A percentile compares a stretch with the other conserved stretches of the same genome.
Conservation (phyloP, 2,888 invertebrate species). For the Pristionchus japonicus region DNA sequence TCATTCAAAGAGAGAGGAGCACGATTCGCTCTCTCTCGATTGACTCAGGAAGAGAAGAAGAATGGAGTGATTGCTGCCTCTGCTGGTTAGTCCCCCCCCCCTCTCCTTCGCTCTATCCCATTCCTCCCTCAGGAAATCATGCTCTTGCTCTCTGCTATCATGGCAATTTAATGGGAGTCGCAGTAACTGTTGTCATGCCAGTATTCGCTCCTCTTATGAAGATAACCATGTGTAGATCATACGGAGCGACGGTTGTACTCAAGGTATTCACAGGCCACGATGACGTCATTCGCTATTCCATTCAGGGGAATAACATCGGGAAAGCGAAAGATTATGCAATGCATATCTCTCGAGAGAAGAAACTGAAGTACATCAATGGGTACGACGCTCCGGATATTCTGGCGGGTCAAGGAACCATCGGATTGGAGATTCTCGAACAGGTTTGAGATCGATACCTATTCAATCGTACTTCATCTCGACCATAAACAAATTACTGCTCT, state of each 20-base stretch:
- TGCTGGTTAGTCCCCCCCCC: conserved; percentile 53
- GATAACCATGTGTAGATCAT: conserved; percentile 88
- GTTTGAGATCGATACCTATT: conserved; percentile 40
- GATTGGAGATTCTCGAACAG: conserved; percentile 92
- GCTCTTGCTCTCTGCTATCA: conserved; percentile 89
- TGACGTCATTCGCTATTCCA: background rate
- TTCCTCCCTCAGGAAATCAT: conserved; percentile 84
- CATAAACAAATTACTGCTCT: background rate
- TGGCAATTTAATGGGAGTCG: conserved; percentile 82
- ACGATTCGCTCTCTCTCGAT: conserved; percentile 79
- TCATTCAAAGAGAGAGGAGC: conserved; percentile 97
- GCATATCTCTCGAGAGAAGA: conserved; percentile 83
- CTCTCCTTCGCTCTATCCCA: background rate
- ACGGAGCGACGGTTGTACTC: conserved; percentile 88
- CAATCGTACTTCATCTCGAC: background rate
- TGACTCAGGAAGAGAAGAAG: conserved; percentile 53
- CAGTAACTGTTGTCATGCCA: conserved; percentile 94
- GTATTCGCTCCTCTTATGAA: conserved; percentile 95
- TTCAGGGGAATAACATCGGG: conserved; percentile 56
- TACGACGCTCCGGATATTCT: conserved; percentile 96
- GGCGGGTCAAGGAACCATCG: conserved; percentile 94
- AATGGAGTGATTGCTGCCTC: conserved; percentile 68
- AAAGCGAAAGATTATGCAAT: conserved; percentile 86
- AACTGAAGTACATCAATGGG: conserved; percentile 88
- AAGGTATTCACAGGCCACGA: conserved; percentile 79